A percentile compares a stretch with the other conserved stretches of the same genome.
phyloP scores from a whole-genome alignment of 2,888 invertebrate species.

The Lymantria monacha region DNA sequence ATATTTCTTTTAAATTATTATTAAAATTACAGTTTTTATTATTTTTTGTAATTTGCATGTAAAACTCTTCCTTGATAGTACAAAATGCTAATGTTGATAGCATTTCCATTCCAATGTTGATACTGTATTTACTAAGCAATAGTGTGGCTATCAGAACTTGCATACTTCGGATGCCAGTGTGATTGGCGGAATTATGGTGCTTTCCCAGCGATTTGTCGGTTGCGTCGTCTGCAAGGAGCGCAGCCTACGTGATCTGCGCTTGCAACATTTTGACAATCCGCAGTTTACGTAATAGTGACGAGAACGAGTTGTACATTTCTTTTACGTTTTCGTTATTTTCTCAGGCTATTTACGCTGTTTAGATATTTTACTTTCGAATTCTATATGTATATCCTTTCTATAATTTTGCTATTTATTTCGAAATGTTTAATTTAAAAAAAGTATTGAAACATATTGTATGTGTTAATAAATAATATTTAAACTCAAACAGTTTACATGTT shows the following conservation, averaged over 20 bases:
- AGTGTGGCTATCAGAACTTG: conserved; percentile 26
- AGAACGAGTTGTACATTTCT: conserved; percentile 18
- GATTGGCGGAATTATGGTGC: conserved; percentile 50
- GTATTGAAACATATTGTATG: no score
- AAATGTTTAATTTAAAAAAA: no score
- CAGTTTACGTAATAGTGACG: conserved; percentile 55
- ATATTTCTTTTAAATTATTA: no score
- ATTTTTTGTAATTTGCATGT: no score
- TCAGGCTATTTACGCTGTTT: conserved; percentile 2
- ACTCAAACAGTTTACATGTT: no score
- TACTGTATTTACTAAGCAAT: conserved; percentile 20
- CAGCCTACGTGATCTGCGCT: conserved; percentile 59
- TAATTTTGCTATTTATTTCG: no score
- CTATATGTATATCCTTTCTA: no score
- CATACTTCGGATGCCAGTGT: conserved; percentile 50
- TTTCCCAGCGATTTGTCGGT: conserved; percentile 56
- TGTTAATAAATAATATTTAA: no score
- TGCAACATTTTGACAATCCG: conserved; percentile 73
- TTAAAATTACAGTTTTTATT: neutral
- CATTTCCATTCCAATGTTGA: conserved; percentile 1
- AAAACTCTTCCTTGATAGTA: no score
- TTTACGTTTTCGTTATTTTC: conserved; percentile 18
- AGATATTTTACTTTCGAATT: neutral
- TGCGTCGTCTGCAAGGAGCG: conserved; percentile 46
- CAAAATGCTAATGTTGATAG: no score